Evolutionary conservation across 2,113 vertebrate species (phyloP).

Genomic region (Bolborhynchus lineola): DNA sequence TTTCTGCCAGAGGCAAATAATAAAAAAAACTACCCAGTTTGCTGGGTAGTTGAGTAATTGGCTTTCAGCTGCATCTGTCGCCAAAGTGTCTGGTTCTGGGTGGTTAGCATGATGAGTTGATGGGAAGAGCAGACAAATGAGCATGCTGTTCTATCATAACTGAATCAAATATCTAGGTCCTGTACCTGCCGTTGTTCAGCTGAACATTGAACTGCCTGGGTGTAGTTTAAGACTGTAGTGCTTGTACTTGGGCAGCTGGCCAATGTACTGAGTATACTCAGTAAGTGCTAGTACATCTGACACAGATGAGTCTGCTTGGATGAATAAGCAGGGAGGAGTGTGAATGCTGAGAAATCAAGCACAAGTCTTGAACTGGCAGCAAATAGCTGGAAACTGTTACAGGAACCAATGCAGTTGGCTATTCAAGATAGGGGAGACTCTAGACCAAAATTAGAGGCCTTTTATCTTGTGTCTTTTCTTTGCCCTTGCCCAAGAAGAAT

Average conservation of each 20-base stretch:
- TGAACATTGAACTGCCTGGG: background rate
- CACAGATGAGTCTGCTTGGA: background rate
- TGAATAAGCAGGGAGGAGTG: background rate
- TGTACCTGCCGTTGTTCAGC: background rate
- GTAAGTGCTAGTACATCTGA: background rate
- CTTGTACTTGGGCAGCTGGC: background rate
- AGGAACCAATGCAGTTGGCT: background rate
- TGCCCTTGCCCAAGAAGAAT: background rate
- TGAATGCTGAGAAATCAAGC: background rate
- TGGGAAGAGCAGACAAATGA: background rate
- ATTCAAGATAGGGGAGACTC: fast-evolving
- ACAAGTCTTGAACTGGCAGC: background rate
- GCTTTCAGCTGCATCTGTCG: background rate
- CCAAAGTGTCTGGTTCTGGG: background rate
- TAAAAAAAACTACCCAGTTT: too few relatives aligned
- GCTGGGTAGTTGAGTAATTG: background rate
- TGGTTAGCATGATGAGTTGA: background rate
- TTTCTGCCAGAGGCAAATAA: background rate
- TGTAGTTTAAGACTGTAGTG: background rate
- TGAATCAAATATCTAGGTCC: background rate
- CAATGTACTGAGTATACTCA: background rate
- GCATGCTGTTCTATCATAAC: background rate
- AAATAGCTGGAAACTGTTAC: background rate
- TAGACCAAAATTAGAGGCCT: background rate
- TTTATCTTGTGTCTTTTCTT: background rate